Conservation (phyloP, 1,140 invertebrate species). For the Schlechtendalia chinensis region DNA sequence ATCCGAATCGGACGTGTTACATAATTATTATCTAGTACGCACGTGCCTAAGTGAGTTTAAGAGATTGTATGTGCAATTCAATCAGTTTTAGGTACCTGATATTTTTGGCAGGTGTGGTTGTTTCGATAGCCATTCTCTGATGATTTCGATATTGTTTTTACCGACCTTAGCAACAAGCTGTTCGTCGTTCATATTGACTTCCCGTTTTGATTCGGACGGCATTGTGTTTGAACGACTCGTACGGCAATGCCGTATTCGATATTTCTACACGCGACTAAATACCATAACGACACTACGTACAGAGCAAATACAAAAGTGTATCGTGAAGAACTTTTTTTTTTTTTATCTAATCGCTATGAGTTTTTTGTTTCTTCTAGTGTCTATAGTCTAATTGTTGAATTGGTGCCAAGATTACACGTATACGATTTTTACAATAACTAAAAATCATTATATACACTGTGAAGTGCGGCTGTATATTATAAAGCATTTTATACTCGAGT, state of each 20-base stretch:
- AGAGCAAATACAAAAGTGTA: too few species aligned
- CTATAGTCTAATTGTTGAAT: background rate
- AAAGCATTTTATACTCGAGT: too few species aligned
- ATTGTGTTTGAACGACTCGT: background rate
- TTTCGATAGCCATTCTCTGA: constrained; percentile 20
- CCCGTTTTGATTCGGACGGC: background rate
- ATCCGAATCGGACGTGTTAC: too few species aligned
- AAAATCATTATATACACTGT: too few species aligned
- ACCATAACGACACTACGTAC: background rate
- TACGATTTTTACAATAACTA: constrained; percentile 52
- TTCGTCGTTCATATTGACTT: background rate
- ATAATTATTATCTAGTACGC: background rate
- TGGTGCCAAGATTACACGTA: background rate
- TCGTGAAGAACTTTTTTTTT: background rate
- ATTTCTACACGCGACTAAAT: constrained; percentile 1
- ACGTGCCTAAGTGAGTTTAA: background rate
- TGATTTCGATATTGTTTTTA: constrained; percentile 2
- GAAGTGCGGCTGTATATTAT: too few species aligned
- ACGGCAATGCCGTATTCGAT: background rate
- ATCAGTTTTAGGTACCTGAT: constrained; percentile 18
- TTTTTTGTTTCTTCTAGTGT: constrained; percentile 11
- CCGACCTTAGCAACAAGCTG: background rate
- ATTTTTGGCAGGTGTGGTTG: constrained; percentile 33
- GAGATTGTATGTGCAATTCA: background rate
- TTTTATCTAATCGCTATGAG: constrained; percentile 17